Percentiles rank a stretch among this genome's conserved stretches.
Conservation (phyloP, 2,113 vertebrate genomes). For the Peromyscus californicus region DNA sequence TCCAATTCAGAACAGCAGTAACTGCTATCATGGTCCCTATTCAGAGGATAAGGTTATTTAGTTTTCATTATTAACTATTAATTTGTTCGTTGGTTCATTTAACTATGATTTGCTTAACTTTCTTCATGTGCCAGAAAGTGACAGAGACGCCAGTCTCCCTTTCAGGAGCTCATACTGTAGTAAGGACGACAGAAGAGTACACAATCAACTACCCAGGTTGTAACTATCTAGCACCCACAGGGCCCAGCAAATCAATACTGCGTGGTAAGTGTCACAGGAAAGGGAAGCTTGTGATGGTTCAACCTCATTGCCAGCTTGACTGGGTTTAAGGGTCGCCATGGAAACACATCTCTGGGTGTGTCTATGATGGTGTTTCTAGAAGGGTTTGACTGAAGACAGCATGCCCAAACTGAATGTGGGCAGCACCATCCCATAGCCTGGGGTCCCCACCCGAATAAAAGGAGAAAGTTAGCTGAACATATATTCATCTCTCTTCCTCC, state of each 20-base stretch:
- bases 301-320: neutral
- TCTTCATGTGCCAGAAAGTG: neutral
- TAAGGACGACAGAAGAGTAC: neutral
- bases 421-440: neutral
- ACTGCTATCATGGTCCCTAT: neutral
- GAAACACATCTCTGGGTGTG: neutral
- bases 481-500: neutral
- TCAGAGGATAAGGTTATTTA: neutral
- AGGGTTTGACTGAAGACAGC: neutral
- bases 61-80: slow-evolving; percentile 33
- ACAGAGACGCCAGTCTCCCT: neutral
- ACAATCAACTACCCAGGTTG: neutral
- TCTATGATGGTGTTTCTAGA: neutral
- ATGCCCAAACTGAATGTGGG: neutral
- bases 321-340: neutral
- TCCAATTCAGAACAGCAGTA: slow-evolving; percentile 12
- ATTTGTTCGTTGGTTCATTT: slow-evolving; percentile 13
- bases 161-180: neutral
- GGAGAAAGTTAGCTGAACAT: neutral
- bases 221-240: neutral
- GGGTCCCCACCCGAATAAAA: neutral
- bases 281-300: neutral
- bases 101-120: neutral
- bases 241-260: neutral
- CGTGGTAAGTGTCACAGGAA: neutral